Percentiles rank a stretch among this genome's conserved stretches.
These are phyloP conservation scores for Chaetodon trifasciatus DNA, from an alignment of 2,797 vertebrate species.

Conservation along the genomic window DNA sequence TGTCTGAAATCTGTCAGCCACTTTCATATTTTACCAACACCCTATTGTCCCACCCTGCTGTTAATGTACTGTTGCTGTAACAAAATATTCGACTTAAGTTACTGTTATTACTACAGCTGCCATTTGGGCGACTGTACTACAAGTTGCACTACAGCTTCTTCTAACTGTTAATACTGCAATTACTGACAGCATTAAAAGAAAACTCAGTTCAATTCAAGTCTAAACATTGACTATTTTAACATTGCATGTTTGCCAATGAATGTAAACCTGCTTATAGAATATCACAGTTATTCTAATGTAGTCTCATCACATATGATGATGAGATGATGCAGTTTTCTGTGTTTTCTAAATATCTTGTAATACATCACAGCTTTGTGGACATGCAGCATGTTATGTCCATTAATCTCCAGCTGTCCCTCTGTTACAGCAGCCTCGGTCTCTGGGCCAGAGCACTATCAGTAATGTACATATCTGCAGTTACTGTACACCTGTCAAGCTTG, in stretches of 20 bases:
- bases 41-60: neutral
- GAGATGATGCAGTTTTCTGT: neutral
- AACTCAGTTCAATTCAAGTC: neutral
- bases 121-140: neutral
- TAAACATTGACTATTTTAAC: neutral
- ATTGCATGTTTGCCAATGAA: neutral
- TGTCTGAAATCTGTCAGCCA: too few relatives aligned
- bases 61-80: neutral
- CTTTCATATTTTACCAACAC: too few relatives aligned
- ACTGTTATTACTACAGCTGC: too few relatives aligned
- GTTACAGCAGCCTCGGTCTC: conserved; percentile 50
- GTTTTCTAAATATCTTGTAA: neutral
- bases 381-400: neutral
- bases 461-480: conserved; percentile 37
- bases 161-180: neutral
- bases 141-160: neutral
- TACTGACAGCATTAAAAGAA: too few relatives aligned
- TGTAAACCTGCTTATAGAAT: too few relatives aligned
- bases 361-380: neutral
- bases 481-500: conserved; percentile 52
- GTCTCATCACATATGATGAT: neutral
- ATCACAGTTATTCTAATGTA: neutral
- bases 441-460: conserved; percentile 19
- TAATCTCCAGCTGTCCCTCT: conserved; percentile 56
- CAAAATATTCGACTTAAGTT: neutral